Percentiles rank a stretch among this genome's conserved stretches.
Evolutionary conservation across 2,113 vertebrate genomes (phyloP).

Genomic region (Tor tambroides): DNA sequence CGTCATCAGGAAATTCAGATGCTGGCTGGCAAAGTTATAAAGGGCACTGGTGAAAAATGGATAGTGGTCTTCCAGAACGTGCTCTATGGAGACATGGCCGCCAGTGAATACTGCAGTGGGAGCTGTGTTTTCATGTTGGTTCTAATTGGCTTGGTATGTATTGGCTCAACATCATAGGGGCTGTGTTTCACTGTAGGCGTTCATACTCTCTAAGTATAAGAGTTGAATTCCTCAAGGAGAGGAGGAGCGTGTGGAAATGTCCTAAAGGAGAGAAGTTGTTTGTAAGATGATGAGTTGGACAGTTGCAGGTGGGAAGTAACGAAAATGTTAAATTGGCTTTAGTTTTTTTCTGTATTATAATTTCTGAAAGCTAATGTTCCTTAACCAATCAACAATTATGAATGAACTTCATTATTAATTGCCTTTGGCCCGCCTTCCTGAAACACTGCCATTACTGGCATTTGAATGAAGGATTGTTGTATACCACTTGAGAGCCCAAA

Average conservation of each 20-base stretch:
- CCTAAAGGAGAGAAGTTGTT: not conserved
- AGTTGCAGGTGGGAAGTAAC: not conserved
- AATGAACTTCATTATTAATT: not conserved
- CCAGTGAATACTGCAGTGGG: slow-evolving; percentile 7
- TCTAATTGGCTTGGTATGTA: slow-evolving; percentile 16
- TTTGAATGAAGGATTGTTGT: not conserved
- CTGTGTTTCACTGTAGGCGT: slow-evolving; percentile 21
- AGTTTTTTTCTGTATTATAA: not conserved
- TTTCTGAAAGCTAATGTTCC: not conserved
- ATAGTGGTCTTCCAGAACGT: not conserved
- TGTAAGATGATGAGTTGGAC: not conserved
- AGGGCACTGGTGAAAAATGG: slow-evolving; percentile 13
- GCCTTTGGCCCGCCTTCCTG: not conserved
- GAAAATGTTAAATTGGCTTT: not conserved
- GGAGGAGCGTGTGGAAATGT: slow-evolving; percentile 5
- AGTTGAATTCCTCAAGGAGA: slow-evolving; percentile 26
- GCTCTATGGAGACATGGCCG: not conserved
- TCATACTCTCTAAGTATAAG: slow-evolving; percentile 14
- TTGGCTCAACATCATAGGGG: slow-evolving; percentile 42
- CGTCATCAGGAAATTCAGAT: not conserved
- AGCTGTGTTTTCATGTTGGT: slow-evolving; percentile 18
- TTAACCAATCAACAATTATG: not conserved
- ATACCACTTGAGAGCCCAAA: slow-evolving; percentile 4
- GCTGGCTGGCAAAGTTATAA: slow-evolving; percentile 22
- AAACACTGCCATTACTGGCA: not conserved